A percentile compares a stretch with the other conserved stretches of the same genome.
Conservation (phyloP, 2,888 invertebrate genomes). For the Drosophila paracracens region DNA sequence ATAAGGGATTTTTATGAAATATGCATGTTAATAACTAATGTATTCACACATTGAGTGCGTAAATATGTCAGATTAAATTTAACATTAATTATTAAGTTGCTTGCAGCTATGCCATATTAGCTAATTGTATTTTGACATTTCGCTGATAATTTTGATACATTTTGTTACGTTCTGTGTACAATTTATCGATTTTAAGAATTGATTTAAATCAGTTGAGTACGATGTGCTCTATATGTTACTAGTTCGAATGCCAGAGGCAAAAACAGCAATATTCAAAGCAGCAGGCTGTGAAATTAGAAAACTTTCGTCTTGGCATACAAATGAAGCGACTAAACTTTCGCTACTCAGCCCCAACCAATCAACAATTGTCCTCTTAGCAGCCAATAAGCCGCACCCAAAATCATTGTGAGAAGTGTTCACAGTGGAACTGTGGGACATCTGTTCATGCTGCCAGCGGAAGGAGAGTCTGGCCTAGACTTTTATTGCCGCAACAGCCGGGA, state of each 20-base stretch:
- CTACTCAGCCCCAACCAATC: constrained; percentile 4
- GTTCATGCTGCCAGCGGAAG: constrained; percentile 17
- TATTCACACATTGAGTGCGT: background rate
- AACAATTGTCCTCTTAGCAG: constrained; percentile 59
- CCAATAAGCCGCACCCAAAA: constrained; percentile 54
- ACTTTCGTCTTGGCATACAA: constrained; percentile 56
- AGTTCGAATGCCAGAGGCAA: constrained; percentile 1
- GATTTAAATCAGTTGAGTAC: constrained; percentile 30
- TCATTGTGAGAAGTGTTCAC: constrained; percentile 35
- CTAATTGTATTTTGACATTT: background rate
- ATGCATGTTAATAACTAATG: background rate
- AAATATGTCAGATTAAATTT: background rate
- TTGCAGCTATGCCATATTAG: too few relatives aligned
- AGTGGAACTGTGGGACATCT: constrained; percentile 11
- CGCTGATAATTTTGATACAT: background rate
- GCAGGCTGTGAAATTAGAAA: constrained; percentile 50
- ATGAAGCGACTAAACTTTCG: constrained; percentile 43
- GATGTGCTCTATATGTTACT: constrained; percentile 1
- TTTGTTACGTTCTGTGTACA: background rate
- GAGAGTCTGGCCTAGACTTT: constrained; percentile 38
- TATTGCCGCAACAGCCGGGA: constrained; percentile 49
- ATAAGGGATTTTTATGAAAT: background rate
- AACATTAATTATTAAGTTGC: background rate
- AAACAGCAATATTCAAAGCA: constrained; percentile 25
- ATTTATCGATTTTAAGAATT: background rate